These are phyloP conservation scores for Meganola albula DNA, from an alignment of 2,888 invertebrate species.

Conservation along the genomic window DNA sequence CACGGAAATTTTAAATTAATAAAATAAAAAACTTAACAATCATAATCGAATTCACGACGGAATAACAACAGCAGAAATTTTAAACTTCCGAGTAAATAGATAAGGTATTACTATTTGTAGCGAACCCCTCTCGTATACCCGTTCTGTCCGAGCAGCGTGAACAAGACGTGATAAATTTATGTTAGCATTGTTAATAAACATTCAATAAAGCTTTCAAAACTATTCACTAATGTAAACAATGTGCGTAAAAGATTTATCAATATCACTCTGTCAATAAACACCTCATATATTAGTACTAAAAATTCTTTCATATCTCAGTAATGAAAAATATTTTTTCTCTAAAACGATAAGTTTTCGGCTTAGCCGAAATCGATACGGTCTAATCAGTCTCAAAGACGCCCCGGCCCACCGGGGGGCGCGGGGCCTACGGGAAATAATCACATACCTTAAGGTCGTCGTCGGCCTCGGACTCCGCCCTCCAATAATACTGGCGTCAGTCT, in stretches of 20 bases:
- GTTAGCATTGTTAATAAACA: slow-evolving; percentile 42
- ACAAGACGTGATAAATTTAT: slow-evolving; percentile 51
- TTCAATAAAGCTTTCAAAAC: slow-evolving; percentile 56
- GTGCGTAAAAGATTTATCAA: slow-evolving; percentile 58
- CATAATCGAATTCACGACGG: slow-evolving; percentile 32
- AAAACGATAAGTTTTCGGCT: slow-evolving; percentile 25
- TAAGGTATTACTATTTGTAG: slow-evolving; percentile 59
- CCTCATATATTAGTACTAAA: slow-evolving; percentile 48
- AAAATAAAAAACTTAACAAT: slow-evolving; percentile 47
- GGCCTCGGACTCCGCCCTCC: slow-evolving; percentile 29
- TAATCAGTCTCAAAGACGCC: not conserved
- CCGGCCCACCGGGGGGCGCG: not conserved
- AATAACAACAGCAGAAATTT: slow-evolving; percentile 36
- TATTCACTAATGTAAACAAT: slow-evolving; percentile 45
- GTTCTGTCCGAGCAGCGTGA: slow-evolving; percentile 69
- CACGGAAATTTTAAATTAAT: slow-evolving; percentile 58
- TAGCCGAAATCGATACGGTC: not conserved
- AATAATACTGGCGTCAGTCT: slow-evolving; percentile 48
- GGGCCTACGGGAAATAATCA: not conserved
- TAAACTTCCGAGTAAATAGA: slow-evolving; percentile 31
- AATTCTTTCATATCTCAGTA: slow-evolving; percentile 37
- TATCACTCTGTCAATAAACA: slow-evolving; percentile 57
- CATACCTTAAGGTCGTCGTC: slow-evolving; percentile 5
- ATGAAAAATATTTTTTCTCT: slow-evolving; percentile 40
- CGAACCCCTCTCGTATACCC: slow-evolving; percentile 67